Conservation (phyloP, 1,140 invertebrate species). For the Drosophila trapezifrons region DNA sequence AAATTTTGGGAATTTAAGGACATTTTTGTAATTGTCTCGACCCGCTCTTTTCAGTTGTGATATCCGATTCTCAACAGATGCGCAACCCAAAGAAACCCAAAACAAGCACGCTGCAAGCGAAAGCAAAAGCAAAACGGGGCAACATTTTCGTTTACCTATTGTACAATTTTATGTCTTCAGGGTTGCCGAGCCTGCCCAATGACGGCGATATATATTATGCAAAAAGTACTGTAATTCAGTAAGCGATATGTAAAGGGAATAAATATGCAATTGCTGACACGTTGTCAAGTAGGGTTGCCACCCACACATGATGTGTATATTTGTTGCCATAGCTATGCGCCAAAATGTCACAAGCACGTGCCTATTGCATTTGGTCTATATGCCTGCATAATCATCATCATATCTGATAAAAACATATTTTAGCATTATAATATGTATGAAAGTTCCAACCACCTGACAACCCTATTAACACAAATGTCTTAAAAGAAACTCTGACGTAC, state of each 20-base stretch:
- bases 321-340: background rate
- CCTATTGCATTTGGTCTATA: background rate
- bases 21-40: background rate
- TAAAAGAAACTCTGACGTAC: constrained; percentile 33
- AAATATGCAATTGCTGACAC: background rate
- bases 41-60: background rate
- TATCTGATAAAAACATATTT: constrained; percentile 1
- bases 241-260: background rate
- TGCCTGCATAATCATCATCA: background rate
- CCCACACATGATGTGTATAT: background rate
- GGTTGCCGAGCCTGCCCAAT: constrained; percentile 52
- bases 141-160: constrained; percentile 56
- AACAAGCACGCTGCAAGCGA: constrained; percentile 5
- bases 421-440: background rate
- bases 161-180: constrained; percentile 65
- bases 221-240: background rate
- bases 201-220: background rate
- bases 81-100: constrained; percentile 4
- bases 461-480: constrained; percentile 56
- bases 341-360: background rate
- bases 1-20: constrained; percentile 11
- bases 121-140: constrained; percentile 46
- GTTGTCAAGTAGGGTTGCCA: constrained; percentile 26
- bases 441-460: constrained; percentile 51
- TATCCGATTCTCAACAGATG: background rate